Evolutionary conservation across 37 sponge, comb jelly and placozoan genomes (phyloP), one percentile per base, ranked within the genome.

Genomic region (Haliclona indistincta): DNA sequence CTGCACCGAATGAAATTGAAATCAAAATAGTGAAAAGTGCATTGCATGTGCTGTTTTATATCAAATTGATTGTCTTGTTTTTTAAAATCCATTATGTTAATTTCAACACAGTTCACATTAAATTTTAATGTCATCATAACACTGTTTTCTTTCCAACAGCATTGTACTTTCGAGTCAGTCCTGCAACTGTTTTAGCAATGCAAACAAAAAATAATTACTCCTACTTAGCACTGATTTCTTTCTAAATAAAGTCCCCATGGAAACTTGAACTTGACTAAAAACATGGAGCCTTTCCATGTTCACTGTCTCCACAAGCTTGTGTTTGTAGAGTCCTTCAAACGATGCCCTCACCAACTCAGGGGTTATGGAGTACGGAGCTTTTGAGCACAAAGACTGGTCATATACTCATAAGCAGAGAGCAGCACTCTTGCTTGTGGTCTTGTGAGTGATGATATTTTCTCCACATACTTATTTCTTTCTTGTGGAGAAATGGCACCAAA

Each of bases 341-440:
- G 74, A 36, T 3, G 72, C 61, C 54, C 49, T 54, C 4, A 86
- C 10, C 33, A 68, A 38, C 26, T 23, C 56, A 36, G 49, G 28
- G 2, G 78, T 32, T 10, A 88, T 19, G n/a, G 73, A 77, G 70
- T 43, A 77, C 2, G 88, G 88, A 32, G 34, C 47, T 2, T n/a
- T 22, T 2, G 4, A 6, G n/a, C 73, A 66, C 20, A 69, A 36
- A 0, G 34, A 47, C 34, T 81, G 68, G 19, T 76, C 67, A 53
- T 66, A n/a, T 66, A 88, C 47, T 77, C 78, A 40, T 35, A 88
- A 42, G 70, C 35, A 23, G 82, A 54, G 51, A 88, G 36, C 40
- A 88, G 43, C 42, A 88, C 53, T 1, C 38, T 17, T 11, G 78
- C 83, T 15, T 34, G 23, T 1, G 82, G 78, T 33, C 45, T 77